Base-by-base conservation (phyloP, 2,797 vertebrate species). In the Gymnothorax reevesii region DNA sequence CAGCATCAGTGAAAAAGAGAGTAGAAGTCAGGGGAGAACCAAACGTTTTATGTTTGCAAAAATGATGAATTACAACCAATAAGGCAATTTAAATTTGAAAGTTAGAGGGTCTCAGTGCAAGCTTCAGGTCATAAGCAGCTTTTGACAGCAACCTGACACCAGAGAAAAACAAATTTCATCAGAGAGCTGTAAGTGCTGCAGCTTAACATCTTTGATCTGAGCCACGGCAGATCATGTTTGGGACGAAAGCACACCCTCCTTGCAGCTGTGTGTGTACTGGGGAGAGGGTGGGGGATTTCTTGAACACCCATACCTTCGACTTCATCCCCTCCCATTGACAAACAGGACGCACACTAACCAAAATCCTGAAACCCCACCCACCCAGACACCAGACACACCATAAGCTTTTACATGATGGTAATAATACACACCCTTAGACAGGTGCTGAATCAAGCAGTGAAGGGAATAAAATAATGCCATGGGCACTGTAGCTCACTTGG, bases 141-240 rank as follows among this genome's bases (percentile, higher is more conserved):
- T 87, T 85, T 87, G 77, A 55, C 87, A 87, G 84, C 83, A 71
- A 77, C 4, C 8, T 25, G 25, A 66, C 22, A 22, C 27, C 25
- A 42, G 66, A 49, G 83, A 33, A 69, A 71, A 84, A 66, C 60
- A 84, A 84, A 84, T 84, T 69, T 66, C 60, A 54, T 3, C 22
- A n/a, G 42, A 55, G 0, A 66, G 62, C 49, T 22, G 22, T 52
- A 64, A 4, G 27, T 10, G 25, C 59, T 84, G 49, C 42, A 8
- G 49, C 83, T 84, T 15, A 4, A n/a, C 55, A n/a, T 42, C 13
- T 84, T 17, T 69, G 42, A 84, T 84, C 62, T 77, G 15, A 77
- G 13, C 73, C 42, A 20, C 6, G 4, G 42, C 73, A 8, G 75
- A 79, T 6, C 62, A 22, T 5, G 22, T 20, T 20, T 22, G 8